These are phyloP conservation scores for Pteruthius melanotis DNA, from an alignment of 2,113 vertebrate species.

Conservation along the genomic window DNA sequence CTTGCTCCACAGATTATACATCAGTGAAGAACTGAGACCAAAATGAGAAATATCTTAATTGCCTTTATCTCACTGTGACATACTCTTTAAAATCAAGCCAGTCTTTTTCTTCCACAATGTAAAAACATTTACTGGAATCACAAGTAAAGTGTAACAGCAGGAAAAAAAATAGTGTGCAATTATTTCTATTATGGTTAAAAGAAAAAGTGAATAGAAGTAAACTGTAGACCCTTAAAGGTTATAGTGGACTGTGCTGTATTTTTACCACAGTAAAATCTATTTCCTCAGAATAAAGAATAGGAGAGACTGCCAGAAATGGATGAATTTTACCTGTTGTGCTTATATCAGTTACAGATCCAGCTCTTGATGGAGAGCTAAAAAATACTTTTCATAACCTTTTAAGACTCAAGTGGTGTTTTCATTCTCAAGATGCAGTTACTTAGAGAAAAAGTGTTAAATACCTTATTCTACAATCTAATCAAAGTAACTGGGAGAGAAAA, in stretches of 20 bases:
- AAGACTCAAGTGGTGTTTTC: not conserved
- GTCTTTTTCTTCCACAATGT: not conserved
- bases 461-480: not conserved
- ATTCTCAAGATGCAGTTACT: not conserved
- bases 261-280: not conserved
- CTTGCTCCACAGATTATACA: not conserved
- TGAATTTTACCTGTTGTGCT: slow-evolving; percentile 5
- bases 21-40: not conserved
- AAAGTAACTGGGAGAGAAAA: not conserved
- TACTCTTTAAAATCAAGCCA: not conserved
- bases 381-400: not conserved
- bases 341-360: not conserved
- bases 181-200: not conserved
- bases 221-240: not conserved
- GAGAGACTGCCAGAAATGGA: not conserved
- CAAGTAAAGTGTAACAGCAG: not conserved
- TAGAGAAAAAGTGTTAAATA: not conserved
- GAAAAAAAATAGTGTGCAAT: not conserved
- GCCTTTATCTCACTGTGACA: not conserved
- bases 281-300: slow-evolving; percentile 7
- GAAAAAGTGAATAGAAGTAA: not conserved
- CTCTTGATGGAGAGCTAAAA: not conserved
- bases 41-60: not conserved
- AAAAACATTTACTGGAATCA: not conserved
- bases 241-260: not conserved